These are phyloP conservation scores for Zosterops borbonicus DNA, from an alignment of 2,113 vertebrate genomes.

Conservation along the genomic window DNA sequence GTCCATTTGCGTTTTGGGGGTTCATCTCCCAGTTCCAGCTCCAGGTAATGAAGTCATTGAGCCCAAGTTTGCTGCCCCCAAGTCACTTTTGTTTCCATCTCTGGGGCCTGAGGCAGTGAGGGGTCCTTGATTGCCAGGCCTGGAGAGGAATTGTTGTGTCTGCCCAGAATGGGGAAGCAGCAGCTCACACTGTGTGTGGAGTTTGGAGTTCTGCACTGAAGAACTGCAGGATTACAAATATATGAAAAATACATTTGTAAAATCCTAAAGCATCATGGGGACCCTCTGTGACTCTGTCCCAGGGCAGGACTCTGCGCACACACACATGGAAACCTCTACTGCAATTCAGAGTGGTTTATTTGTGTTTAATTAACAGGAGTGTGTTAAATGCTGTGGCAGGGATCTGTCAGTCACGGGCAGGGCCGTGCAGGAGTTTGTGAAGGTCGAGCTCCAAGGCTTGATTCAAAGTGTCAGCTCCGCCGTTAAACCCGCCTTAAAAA, in stretches of 20 bases:
- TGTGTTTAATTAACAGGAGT: neutral
- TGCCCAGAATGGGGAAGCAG: neutral
- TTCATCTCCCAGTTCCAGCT: neutral
- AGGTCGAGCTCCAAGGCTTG: neutral
- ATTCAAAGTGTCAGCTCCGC: constrained; percentile 31
- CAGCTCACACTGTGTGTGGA: neutral
- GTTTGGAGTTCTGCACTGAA: neutral
- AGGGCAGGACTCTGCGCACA: fast-evolving
- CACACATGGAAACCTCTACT: neutral
- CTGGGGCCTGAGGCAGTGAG: neutral
- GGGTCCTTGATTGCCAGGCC: neutral
- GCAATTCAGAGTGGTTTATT: neutral
- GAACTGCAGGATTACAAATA: neutral
- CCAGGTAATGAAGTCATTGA: neutral
- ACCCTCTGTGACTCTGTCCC: fast-evolving
- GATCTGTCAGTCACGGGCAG: neutral
- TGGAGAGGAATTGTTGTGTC: neutral
- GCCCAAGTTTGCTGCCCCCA: neutral
- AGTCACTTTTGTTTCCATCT: neutral
- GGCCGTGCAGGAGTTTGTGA: neutral
- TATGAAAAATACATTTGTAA: fast-evolving
- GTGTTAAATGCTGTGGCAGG: neutral
- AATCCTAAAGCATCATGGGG: fast-evolving
- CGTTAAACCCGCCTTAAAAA: neutral
- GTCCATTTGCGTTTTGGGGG: neutral